Conservation (phyloP, 2,797 vertebrate species). For the Rhabdophis nuchalis region DNA sequence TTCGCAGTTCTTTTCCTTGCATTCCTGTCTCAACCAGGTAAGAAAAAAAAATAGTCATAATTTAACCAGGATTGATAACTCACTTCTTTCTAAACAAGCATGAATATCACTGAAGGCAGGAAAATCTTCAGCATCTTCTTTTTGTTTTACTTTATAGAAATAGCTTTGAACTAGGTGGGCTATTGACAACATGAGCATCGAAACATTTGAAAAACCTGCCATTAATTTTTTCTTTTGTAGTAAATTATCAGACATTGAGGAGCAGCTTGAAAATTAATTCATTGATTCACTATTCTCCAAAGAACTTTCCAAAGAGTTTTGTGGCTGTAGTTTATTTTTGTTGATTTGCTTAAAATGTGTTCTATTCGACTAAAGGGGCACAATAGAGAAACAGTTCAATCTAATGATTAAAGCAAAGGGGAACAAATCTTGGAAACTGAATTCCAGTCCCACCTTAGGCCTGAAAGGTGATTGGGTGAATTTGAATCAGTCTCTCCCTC, state of each 20-base stretch:
- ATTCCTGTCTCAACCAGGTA: neutral
- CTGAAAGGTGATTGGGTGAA: neutral
- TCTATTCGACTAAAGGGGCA: neutral
- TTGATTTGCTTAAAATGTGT: neutral
- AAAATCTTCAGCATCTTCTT: too few relatives aligned
- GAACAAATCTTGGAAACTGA: neutral
- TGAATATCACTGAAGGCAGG: too few relatives aligned
- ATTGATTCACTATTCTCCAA: neutral
- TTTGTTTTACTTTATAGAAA: neutral
- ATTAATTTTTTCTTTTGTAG: neutral
- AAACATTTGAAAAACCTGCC: neutral
- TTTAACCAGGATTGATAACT: too few relatives aligned
- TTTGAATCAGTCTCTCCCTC: neutral
- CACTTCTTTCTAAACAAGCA: too few relatives aligned
- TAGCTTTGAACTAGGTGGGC: neutral
- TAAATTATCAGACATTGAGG: too few relatives aligned
- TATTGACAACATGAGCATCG: neutral
- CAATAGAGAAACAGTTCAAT: neutral
- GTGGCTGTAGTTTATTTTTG: neutral
- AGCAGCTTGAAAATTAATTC: too few relatives aligned
- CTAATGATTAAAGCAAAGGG: neutral
- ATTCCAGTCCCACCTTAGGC: neutral
- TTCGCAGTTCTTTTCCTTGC: neutral
- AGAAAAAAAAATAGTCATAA: neutral
- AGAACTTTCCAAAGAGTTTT: neutral